These are phyloP conservation scores for Hydrotaea cyrtoneurina DNA, from an alignment of 2,888 invertebrate genomes.

Conservation along the genomic window DNA sequence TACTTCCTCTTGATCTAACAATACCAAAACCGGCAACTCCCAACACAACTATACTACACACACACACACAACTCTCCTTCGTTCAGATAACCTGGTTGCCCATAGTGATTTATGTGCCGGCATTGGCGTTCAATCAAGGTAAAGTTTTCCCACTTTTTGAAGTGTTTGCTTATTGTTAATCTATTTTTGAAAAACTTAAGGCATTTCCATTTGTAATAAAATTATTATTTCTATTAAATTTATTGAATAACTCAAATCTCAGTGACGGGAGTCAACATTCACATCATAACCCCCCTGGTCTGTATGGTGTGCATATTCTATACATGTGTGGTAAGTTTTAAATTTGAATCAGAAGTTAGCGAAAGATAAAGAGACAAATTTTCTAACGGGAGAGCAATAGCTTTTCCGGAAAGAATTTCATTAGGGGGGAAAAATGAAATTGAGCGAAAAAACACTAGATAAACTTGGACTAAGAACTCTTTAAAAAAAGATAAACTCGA, in stretches of 20 bases:
- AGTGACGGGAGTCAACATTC: conserved; percentile 87
- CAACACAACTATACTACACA: conserved; percentile 25
- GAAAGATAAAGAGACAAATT: too few species aligned
- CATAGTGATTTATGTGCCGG: conserved; percentile 86
- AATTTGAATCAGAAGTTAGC: not conserved
- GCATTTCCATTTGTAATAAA: not conserved
- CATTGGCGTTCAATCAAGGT: conserved; percentile 91
- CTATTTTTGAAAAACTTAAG: not conserved
- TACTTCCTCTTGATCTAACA: conserved; percentile 17
- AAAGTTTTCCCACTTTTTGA: conserved; percentile 67
- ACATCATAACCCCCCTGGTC: conserved; percentile 90
- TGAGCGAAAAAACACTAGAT: too few species aligned
- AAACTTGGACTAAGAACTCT: too few species aligned
- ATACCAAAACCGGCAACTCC: not conserved
- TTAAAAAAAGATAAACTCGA: too few species aligned
- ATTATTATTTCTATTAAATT: conserved; percentile 4
- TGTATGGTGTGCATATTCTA: conserved; percentile 92
- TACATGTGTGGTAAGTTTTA: conserved; percentile 88
- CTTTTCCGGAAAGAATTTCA: too few species aligned
- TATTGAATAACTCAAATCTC: conserved; percentile 32
- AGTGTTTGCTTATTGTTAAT: too few species aligned
- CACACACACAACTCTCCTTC: conserved; percentile 29
- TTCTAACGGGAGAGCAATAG: too few species aligned
- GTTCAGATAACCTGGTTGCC: conserved; percentile 78
- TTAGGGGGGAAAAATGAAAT: too few species aligned